Evolutionary conservation across 2,888 invertebrate genomes (phyloP), one percentile per base, ranked within the genome.

Genomic region (Caenorhabditis virilis): DNA sequence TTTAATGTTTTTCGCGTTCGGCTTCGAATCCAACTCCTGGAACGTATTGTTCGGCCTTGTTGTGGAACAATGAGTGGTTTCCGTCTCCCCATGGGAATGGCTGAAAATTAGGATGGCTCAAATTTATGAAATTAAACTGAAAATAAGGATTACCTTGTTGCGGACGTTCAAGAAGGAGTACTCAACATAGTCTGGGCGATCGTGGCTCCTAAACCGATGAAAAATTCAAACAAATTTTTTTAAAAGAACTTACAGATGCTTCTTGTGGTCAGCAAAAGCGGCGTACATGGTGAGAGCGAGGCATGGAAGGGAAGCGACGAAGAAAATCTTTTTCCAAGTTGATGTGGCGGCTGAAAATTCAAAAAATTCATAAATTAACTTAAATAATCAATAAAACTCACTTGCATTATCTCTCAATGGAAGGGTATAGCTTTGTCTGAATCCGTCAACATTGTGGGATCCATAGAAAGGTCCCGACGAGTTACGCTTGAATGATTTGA

Each of bases 1-100:
- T 30, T 30, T 30, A 30, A 41, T 69, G 70, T 43, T 52, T 54
- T 46, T 67, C 70, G 46, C 67, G 63, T 26, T 62, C 67, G 38
- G 66, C 72, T 64, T 80, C 80, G 72, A 75, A 80, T 61, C 80
- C 80, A 26, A 79, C 79, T 58, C 80, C 79, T 57, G 79, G 79
- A 51, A 80, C 79, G 59, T 63, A 79, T 58, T 79, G 78, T 57
- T 74, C 72, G 11, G 69, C 39, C 59, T 75, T 74, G 69, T 93
- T 93, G 87, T 93, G 93, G 88, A 94, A 92, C 64, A 94, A 86
- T 7, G 89, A 87, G 83, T 90, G 89, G 85, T 90, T 89, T 69
- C 94, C 94, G 82, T 93, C 93, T 76, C 93, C 92, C 93, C 93
- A 94, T 54, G 93, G 93, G 87, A 92, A 93, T 72, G 90, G 88